phyloP scores from a whole-genome alignment of 2,797 vertebrate genomes.

The Simalia tracyae region DNA sequence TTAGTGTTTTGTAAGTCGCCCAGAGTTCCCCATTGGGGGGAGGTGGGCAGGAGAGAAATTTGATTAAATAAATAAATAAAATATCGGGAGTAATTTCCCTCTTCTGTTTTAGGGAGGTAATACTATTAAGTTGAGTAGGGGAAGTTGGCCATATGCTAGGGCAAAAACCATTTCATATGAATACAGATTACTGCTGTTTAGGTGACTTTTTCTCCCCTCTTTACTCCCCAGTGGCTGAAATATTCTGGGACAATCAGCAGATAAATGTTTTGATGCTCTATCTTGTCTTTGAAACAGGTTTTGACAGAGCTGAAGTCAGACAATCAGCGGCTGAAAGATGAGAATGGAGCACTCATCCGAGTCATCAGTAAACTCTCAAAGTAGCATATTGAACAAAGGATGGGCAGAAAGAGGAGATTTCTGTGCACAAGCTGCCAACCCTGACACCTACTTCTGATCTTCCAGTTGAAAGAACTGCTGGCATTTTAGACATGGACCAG shows the following conservation, averaged over 20 bases:
- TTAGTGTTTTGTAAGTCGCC: too few relatives aligned
- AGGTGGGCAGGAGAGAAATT: too few relatives aligned
- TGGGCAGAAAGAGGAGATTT: conserved; percentile 48
- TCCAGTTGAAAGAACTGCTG: conserved; percentile 50
- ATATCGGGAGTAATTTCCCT: background rate
- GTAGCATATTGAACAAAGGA: conserved; percentile 70
- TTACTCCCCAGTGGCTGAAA: background rate
- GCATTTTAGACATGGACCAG: conserved; percentile 57
- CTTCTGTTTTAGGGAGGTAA: background rate
- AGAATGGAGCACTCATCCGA: conserved; percentile 95
- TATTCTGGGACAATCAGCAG: accelerated
- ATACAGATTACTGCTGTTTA: background rate
- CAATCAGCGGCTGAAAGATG: conserved; percentile 97
- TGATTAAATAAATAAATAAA: too few relatives aligned
- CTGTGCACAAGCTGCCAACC: conserved; percentile 55
- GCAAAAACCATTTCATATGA: background rate
- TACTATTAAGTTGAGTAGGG: background rate
- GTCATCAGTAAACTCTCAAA: conserved; percentile 99
- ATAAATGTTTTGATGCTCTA: background rate
- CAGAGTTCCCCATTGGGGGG: too few relatives aligned
- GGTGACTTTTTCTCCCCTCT: background rate
- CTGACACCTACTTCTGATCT: conserved; percentile 12
- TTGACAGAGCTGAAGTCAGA: conserved; percentile 94
- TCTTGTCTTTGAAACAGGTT: conserved; percentile 73
- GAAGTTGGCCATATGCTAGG: background rate